Conservation (phyloP, 2,113 vertebrate genomes). For the Tragelaphus strepsiceros region DNA sequence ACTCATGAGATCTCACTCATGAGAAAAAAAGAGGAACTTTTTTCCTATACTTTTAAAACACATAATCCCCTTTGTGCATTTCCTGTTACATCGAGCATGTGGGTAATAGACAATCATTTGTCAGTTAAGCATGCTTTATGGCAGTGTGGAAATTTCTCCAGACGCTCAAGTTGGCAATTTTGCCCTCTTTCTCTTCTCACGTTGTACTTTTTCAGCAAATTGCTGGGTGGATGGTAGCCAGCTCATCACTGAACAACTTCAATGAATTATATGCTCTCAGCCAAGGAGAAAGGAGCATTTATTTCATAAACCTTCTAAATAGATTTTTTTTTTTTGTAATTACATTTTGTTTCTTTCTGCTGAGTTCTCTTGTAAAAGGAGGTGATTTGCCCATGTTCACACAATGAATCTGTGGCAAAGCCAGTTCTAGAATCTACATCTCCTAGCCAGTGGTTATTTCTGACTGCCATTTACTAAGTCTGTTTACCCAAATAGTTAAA, state of each 20-base stretch:
- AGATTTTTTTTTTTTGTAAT: neutral
- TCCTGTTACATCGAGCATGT: neutral
- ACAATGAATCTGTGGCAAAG: neutral
- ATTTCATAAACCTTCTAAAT: neutral
- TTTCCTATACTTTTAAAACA: neutral
- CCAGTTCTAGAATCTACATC: neutral
- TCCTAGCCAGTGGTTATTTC: neutral
- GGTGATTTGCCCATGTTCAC: neutral
- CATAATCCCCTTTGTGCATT: neutral
- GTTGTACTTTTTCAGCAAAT: neutral
- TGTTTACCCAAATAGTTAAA: neutral
- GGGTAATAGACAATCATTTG: neutral
- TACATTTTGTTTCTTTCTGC: conserved; percentile 23
- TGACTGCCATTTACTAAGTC: neutral
- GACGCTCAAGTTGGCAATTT: neutral
- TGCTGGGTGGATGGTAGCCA: neutral
- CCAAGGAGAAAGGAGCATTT: neutral
- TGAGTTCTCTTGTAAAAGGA: conserved; percentile 19
- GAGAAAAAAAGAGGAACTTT: neutral
- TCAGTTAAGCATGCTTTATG: neutral
- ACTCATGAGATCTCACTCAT: neutral
- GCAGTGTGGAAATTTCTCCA: neutral
- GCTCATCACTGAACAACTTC: neutral
- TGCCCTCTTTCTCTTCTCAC: neutral
- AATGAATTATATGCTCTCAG: neutral